These are phyloP conservation scores for Ylistrum balloti DNA, from an alignment of 1,140 invertebrate species.

Conservation along the genomic window DNA sequence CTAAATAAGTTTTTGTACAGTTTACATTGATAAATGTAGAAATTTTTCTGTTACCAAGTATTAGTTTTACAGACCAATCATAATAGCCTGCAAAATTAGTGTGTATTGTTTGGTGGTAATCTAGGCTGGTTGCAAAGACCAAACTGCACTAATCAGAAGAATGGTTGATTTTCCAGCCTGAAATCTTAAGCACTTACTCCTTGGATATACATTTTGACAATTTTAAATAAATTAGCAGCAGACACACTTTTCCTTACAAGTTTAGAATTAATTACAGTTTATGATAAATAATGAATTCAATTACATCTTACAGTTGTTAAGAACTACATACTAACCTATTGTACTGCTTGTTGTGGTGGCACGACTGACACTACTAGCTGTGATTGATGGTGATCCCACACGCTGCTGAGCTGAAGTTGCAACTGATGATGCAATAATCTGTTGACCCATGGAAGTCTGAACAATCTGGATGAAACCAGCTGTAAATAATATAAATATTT, in stretches of 20 bases:
- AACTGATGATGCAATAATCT: conserved; percentile 85
- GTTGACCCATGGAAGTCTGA: conserved; percentile 88
- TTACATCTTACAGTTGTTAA: no score
- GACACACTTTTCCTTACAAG: no score
- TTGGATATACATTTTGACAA: no score
- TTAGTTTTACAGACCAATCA: not conserved
- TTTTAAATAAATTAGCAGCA: no score
- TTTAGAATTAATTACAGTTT: no score
- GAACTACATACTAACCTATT: not conserved
- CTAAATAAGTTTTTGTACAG: no score
- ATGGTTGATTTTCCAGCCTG: conserved; percentile 6
- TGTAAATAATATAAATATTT: conserved; percentile 61
- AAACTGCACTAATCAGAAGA: not conserved
- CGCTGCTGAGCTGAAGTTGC: conserved; percentile 42
- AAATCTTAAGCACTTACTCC: not conserved
- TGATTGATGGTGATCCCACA: conserved; percentile 50
- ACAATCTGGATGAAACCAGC: conserved; percentile 85
- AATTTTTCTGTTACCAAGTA: not conserved
- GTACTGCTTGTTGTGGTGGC: not conserved
- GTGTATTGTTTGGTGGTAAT: conserved; percentile 3
- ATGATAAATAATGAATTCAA: no score
- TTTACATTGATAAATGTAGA: no score
- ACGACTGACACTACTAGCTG: conserved; percentile 20
- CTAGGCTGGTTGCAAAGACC: conserved; percentile 36
- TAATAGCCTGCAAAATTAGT: not conserved